Evolutionary conservation across 2,888 invertebrate species (phyloP), one percentile per base, ranked within the genome.

Genomic region (Mellilla xanthometata): DNA sequence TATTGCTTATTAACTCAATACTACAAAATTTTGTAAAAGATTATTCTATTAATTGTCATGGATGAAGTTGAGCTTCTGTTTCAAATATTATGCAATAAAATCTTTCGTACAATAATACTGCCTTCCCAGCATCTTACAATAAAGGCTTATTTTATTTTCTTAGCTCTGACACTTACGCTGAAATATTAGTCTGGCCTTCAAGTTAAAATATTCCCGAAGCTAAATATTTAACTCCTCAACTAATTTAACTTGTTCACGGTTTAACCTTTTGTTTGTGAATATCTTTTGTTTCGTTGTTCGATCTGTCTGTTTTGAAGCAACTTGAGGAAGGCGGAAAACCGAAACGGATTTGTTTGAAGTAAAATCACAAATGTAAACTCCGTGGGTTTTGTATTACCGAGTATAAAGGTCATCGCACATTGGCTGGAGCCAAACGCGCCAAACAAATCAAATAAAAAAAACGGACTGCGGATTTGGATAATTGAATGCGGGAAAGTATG

Each of bases 61-160:
- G 3, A 1, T 19, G 15, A 19, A 36, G 11, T 36, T 28, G 27
- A 36, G 36, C 11, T 36, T 28, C 36, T 36, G 28, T 0, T 2
- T 9, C 1, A 26, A 13, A 19, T n/a, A n/a, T n/a, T 19, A 3
- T 4, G 27, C 5, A 10, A 28, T 28, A 12, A 11, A 22, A 36
- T 28, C 15, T 8, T 31, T 42, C 11, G 12, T 26, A 29, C 15
- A 29, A 19, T 11, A 30, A 11, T 35, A 12, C 29, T 22, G 23
- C 24, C 22, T 19, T 26, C 27, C 19, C 31, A 24, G 10, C 19
- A 28, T 23, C 30, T 36, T 22, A 35, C 41, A 45, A 50, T 50
- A 49, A 49, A 48, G 49, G 46, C 47, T 54, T 65, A 57, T 58
- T 60, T 60, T 62, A 61, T 64, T 61, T 62, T 59, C 50, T 58